Conservation (phyloP, 1,140 invertebrate genomes). For the Zaprionus tsacasi region DNA sequence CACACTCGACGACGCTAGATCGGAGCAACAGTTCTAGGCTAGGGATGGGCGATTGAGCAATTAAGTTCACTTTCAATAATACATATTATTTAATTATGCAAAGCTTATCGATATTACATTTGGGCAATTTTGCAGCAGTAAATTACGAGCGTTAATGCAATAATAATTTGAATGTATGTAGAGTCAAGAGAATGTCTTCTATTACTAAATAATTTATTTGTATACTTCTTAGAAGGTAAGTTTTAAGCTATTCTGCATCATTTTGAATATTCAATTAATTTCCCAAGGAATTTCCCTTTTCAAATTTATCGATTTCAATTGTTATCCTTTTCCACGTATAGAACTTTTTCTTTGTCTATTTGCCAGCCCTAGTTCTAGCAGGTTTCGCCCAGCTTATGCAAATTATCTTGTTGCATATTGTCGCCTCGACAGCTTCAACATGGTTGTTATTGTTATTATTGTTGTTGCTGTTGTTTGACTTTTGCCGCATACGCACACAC, state of each 20-base stretch:
- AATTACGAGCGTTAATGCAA: background rate
- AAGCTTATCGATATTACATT: background rate
- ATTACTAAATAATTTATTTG: background rate
- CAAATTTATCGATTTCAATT: conserved; percentile 1
- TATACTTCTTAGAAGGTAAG: background rate
- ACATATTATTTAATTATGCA: conserved; percentile 10
- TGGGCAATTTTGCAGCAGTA: background rate
- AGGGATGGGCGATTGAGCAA: conserved; percentile 47
- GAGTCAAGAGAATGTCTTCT: background rate
- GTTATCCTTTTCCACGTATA: background rate
- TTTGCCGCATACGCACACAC: conserved; percentile 28
- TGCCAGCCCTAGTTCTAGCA: conserved; percentile 41
- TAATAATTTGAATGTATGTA: background rate
- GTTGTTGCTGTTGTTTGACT: conserved; percentile 17
- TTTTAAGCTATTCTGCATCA: background rate
- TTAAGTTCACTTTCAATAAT: conserved; percentile 10
- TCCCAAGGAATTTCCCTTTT: background rate
- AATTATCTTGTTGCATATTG: conserved; percentile 36
- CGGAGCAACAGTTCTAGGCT: conserved; percentile 52
- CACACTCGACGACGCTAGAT: conserved; percentile 30
- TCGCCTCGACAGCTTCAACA: conserved; percentile 19
- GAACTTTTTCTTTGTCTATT: background rate
- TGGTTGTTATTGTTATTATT: conserved; percentile 7
- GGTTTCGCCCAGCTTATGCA: conserved; percentile 39
- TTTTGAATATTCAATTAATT: background rate